phyloP scores from a whole-genome alignment of 2,888 invertebrate genomes.

The Clostera curtula region DNA sequence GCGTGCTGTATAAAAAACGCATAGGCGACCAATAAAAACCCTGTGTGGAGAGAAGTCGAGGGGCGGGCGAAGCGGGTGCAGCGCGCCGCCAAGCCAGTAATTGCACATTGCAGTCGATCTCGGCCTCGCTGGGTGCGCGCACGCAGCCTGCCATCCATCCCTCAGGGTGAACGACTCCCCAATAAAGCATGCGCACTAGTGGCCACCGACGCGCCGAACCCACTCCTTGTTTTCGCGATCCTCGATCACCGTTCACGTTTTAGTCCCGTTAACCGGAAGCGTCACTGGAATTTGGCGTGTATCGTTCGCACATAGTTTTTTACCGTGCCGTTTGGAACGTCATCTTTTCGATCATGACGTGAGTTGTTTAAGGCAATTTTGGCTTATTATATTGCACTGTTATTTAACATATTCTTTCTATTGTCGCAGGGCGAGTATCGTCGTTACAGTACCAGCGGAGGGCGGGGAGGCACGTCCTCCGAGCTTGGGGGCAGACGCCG shows the following conservation, averaged over 20 bases:
- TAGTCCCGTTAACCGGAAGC: slow-evolving; percentile 48
- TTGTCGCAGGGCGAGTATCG: slow-evolving; percentile 59
- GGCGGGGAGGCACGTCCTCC: slow-evolving; percentile 54
- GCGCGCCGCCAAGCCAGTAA: slow-evolving; percentile 48
- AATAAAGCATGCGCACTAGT: slow-evolving; percentile 37
- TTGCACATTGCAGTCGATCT: slow-evolving; percentile 62
- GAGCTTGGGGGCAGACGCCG: slow-evolving; percentile 54
- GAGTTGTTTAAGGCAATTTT: slow-evolving; percentile 32
- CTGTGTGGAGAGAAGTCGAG: slow-evolving; percentile 63
- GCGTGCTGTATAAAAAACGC: slow-evolving; percentile 63
- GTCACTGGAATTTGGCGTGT: slow-evolving; percentile 43
- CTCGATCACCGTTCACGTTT: slow-evolving; percentile 28
- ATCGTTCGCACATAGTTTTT: slow-evolving; percentile 46
- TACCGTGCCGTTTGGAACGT: too few relatives aligned
- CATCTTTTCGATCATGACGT: slow-evolving; percentile 46
- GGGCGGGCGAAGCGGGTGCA: slow-evolving; percentile 66
- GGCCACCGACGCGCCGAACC: slow-evolving; percentile 25
- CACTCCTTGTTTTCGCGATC: slow-evolving; percentile 30
- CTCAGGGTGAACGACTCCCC: slow-evolving; percentile 27
- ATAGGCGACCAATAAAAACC: slow-evolving; percentile 71
- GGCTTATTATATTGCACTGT: slow-evolving; percentile 4
- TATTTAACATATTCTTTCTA: slow-evolving; percentile 25
- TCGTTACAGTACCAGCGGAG: slow-evolving; percentile 44
- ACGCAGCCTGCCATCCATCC: slow-evolving; percentile 56
- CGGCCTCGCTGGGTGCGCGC: slow-evolving; percentile 64